A percentile compares a stretch with the other conserved stretches of the same genome.
These are phyloP conservation scores for Danio aesculapii DNA, from an alignment of 2,797 vertebrate species.

Conservation along the genomic window DNA sequence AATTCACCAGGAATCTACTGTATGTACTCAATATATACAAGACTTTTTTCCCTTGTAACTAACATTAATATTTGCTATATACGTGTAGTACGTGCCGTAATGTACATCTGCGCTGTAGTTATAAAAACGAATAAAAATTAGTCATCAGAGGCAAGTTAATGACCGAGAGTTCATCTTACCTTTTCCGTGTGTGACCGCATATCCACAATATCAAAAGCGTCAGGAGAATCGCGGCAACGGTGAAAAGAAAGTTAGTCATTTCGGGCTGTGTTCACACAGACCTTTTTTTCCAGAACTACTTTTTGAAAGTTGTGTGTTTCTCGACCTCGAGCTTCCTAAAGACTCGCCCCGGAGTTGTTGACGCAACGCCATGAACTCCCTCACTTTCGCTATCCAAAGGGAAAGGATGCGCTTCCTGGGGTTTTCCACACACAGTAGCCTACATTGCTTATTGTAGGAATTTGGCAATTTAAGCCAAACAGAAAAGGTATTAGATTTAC, in stretches of 20 bases:
- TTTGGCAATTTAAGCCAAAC: too few species aligned
- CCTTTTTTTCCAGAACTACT: neutral
- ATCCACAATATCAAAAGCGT: slow-evolving; percentile 25
- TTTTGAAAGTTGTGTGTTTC: neutral
- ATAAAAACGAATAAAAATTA: neutral
- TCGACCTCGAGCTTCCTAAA: neutral
- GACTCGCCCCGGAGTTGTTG: neutral
- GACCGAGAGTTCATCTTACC: slow-evolving; percentile 15
- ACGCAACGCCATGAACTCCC: neutral
- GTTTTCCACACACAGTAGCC: neutral
- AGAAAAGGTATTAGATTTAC: too few species aligned
- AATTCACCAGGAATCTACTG: too few species aligned
- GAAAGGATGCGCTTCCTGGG: neutral
- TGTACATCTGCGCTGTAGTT: neutral
- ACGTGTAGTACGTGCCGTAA: too few species aligned
- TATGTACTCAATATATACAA: too few species aligned
- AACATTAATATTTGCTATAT: too few species aligned
- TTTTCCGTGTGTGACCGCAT: slow-evolving; percentile 42
- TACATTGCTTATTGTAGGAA: too few species aligned
- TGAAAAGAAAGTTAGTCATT: slow-evolving; percentile 19
- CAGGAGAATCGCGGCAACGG: slow-evolving; percentile 1
- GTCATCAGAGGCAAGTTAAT: neutral
- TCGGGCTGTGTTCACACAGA: neutral
- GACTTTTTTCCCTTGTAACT: too few species aligned
- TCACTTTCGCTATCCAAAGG: neutral